These are phyloP conservation scores for Nomada flava DNA, from an alignment of 2,888 invertebrate genomes.

Conservation along the genomic window DNA sequence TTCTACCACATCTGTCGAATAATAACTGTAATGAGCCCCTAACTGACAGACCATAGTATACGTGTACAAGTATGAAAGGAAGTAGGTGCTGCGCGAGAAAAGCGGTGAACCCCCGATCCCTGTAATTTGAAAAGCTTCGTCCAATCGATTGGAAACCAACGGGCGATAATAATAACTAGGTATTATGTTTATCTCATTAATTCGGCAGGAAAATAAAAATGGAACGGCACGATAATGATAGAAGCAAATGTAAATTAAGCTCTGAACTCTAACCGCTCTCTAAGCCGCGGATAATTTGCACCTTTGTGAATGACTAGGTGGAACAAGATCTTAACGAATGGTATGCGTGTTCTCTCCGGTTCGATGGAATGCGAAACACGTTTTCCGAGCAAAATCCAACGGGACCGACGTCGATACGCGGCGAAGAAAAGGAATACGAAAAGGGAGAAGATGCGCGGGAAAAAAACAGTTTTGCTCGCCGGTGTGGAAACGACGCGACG, in stretches of 20 bases:
- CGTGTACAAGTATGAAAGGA: neutral
- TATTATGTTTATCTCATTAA: neutral
- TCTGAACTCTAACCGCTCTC: neutral
- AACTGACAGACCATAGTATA: neutral
- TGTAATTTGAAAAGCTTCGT: neutral
- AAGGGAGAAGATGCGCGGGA: constrained; percentile 1
- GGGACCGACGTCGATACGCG: constrained; percentile 36
- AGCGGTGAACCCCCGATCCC: neutral
- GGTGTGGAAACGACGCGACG: constrained; percentile 42
- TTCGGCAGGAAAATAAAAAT: neutral
- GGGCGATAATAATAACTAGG: neutral
- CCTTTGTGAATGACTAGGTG: constrained; percentile 37
- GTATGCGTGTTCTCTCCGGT: constrained; percentile 21
- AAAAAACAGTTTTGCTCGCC: constrained; percentile 41
- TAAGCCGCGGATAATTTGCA: constrained; percentile 24
- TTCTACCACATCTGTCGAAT: neutral
- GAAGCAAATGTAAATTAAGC: constrained; percentile 9
- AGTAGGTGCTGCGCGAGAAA: neutral
- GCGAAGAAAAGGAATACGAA: constrained; percentile 11
- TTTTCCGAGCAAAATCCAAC: constrained; percentile 50
- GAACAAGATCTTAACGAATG: constrained; percentile 36
- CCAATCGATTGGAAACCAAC: neutral
- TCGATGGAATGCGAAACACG: constrained; percentile 46
- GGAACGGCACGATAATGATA: neutral
- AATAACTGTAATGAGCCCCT: neutral